Base-by-base conservation (phyloP, 2,113 vertebrate genomes). In the Crotalus viridis region DNA sequence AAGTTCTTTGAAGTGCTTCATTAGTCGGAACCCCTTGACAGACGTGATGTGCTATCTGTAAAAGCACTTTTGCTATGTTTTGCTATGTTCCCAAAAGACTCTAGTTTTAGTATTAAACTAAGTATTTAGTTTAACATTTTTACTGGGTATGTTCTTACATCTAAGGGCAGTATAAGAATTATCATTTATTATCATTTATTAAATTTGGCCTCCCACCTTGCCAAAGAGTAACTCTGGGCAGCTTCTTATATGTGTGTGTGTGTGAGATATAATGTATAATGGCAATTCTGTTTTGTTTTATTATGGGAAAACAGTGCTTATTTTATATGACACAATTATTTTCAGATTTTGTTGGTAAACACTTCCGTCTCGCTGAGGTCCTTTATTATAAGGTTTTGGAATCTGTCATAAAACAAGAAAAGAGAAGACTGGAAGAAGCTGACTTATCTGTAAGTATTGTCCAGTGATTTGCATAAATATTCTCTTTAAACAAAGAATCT, bases 301-400 rank as follows among this genome's bases (percentile, higher is more conserved):
- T 52, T 56, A 46, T 94, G 28, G 90, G 87, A 7, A 55, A 86
- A 26, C 93, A 56, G 13, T 94, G 90, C 93, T 94, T 91, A 52
- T 46, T 48, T 46, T 56, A 21, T 39, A 94, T 1, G 90, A 52
- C 93, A 26, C 85, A 90, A 69, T 94, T 57, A 94, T 57, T 96
- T 96, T 93, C 97, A 99, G 99, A 99, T 94, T 96, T 98, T 96
- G 97, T 98, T 22, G 98, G 97, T 93, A 99, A 98, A 97, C 98
- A 98, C 92, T 99, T 99, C 92, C 97, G 97, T 90, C 97, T 98
- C 95, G 98, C 98, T 2, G 98, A 99, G 95, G 98, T 98, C 85
- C 98, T 99, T 1, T 99, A 99, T 96, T 99, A 99, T 97, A 98
- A 99, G 96, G 98, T 98, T 19, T 94, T 99, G 95, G 99, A 99